phyloP scores from a whole-genome alignment of 2,113 vertebrate species.

The Tragelaphus strepsiceros region DNA sequence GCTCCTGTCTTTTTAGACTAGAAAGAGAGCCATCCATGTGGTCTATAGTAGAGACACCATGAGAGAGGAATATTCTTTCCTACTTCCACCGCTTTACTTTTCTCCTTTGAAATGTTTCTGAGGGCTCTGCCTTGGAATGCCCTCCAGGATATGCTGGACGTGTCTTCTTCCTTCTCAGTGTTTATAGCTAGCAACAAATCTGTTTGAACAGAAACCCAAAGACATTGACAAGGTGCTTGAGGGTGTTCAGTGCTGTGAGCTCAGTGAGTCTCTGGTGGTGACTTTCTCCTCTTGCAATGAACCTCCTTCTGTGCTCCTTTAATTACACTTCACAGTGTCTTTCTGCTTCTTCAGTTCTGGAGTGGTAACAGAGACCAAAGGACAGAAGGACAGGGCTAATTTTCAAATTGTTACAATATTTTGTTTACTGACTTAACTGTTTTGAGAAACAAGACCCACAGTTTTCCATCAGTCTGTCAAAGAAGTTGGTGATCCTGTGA shows the following conservation, averaged over 20 bases:
- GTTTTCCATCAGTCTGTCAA: background rate
- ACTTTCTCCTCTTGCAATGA: background rate
- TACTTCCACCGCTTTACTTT: background rate
- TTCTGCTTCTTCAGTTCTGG: background rate
- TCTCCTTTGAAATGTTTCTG: slow-evolving; percentile 3
- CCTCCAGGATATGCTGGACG: background rate
- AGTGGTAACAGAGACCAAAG: background rate
- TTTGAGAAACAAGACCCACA: background rate
- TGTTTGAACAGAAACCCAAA: background rate
- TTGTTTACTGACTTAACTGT: background rate
- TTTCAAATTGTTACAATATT: background rate
- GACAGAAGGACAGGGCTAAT: background rate
- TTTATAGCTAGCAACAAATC: background rate
- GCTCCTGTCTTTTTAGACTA: background rate
- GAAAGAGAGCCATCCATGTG: background rate
- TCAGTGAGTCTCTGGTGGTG: background rate
- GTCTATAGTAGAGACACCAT: background rate
- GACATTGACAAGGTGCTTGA: background rate
- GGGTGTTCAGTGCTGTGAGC: background rate
- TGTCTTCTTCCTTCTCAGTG: slow-evolving; percentile 14
- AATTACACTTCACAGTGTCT: background rate
- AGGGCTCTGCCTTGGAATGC: background rate
- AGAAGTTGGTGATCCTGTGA: background rate
- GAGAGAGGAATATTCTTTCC: background rate
- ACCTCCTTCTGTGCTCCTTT: background rate